Evolutionary conservation across 2,113 vertebrate species (phyloP), one percentile per base, ranked within the genome.

Genomic region (Psammodynastes pulverulentus): DNA sequence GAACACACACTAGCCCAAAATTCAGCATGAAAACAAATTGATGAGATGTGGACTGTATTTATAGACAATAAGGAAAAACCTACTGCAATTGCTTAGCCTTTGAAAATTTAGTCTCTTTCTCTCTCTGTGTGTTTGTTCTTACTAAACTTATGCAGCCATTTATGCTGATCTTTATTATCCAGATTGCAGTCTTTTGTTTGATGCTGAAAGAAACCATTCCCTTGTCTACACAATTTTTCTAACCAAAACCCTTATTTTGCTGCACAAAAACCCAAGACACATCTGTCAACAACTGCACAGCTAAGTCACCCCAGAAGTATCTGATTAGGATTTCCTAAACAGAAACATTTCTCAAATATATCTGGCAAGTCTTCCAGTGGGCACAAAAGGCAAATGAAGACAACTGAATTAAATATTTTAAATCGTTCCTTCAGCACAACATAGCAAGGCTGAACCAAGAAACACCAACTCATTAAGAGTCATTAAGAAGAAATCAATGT

Each of bases 251-350:
- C 88, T 96, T 87, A 54, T 95, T 85, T 94, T 92, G 92, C 84
- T 91, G 79, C 92, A 96, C 92, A 93, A 94, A 95, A 52, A 56
- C 51, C 87, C 87, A 84, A 95, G 67, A 46, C 88, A 89, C 54
- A 93, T 93, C 67, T 96, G 89, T 92, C 95, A 94, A 88, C 94
- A 92, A 95, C 90, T 95, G 93, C 17, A 49, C 89, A 93, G 94
- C 92, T 91, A 45, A 39, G 54, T 95, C 94, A 94, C 91, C 79
- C 90, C 95, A 94, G 54, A 96, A 96, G 93, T 95, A 92, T 95
- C 92, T 96, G 94, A 96, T 95, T 95, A 92, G 91, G 49, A 96
- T 96, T 97, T 96, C 56, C 93, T 94, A 92, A 96, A 94, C 89
- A 94, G 89, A 89, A 92, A 79, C 72, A 93, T 95, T 95, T 92